Conservation (phyloP, 1,140 invertebrate species). For the Psilanteris sp. region DNA sequence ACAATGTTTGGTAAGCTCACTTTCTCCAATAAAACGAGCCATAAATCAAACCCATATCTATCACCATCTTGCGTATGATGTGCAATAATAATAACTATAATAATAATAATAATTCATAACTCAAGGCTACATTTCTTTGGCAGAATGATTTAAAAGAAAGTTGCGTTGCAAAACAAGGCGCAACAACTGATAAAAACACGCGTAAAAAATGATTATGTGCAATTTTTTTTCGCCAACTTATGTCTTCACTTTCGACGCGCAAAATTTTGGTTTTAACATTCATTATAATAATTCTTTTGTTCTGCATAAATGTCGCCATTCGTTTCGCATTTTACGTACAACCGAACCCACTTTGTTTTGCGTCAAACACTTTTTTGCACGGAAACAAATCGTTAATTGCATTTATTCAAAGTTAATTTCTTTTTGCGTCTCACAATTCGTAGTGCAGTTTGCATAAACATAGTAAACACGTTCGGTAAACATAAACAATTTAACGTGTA, state of each 20-base stretch:
- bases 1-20: slow-evolving; percentile 58
- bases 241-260: slow-evolving; percentile 21
- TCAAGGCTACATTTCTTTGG: slow-evolving; percentile 55
- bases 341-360: too few relatives aligned
- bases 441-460: too few relatives aligned
- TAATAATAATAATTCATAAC: slow-evolving; percentile 57
- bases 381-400: too few relatives aligned
- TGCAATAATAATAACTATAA: slow-evolving; percentile 54
- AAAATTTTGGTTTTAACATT: slow-evolving; percentile 23
- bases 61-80: slow-evolving; percentile 52
- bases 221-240: slow-evolving; percentile 23
- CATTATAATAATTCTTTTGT: too few relatives aligned
- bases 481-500: too few relatives aligned
- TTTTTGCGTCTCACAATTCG: too few relatives aligned
- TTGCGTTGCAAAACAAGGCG: slow-evolving; percentile 32
- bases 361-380: too few relatives aligned
- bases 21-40: slow-evolving; percentile 55
- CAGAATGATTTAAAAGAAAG: slow-evolving; percentile 55
- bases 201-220: slow-evolving; percentile 16
- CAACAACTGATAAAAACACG: slow-evolving; percentile 29
- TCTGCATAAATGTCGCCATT: too few relatives aligned
- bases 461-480: too few relatives aligned
- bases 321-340: too few relatives aligned
- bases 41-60: slow-evolving; percentile 62
- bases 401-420: too few relatives aligned